Conservation (phyloP, 1,140 invertebrate species). For the Brachionus asplanchnoidis region DNA sequence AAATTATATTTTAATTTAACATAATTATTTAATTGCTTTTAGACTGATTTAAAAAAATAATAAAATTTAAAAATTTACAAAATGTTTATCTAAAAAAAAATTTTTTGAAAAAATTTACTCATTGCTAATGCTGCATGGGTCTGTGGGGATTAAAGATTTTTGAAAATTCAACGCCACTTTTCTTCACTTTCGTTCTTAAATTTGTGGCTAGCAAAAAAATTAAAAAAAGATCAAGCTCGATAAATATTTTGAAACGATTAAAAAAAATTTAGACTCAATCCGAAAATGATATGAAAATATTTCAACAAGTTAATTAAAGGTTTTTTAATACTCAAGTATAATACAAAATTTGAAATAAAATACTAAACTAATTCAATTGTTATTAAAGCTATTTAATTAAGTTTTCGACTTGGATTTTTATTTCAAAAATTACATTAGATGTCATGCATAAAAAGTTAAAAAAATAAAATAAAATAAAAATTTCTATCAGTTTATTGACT, state of each 20-base stretch:
- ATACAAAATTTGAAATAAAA: neutral
- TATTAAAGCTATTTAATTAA: neutral
- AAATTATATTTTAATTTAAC: too few relatives aligned
- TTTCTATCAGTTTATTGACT: neutral
- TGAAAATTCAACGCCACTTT: too few relatives aligned
- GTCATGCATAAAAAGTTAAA: neutral
- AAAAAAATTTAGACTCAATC: neutral
- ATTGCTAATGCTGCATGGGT: neutral
- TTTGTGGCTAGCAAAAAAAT: neutral
- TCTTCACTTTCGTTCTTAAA: too few relatives aligned
- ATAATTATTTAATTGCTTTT: too few relatives aligned
- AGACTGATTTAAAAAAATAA: too few relatives aligned
- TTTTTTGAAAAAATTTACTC: neutral
- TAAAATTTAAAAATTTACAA: too few relatives aligned
- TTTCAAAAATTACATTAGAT: neutral
- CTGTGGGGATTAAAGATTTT: too few relatives aligned
- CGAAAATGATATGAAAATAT: neutral
- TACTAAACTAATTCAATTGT: neutral
- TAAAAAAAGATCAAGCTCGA: neutral
- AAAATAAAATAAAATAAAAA: neutral
- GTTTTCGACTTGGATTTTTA: neutral
- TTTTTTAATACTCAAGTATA: neutral
- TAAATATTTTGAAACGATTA: neutral
- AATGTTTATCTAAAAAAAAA: neutral
- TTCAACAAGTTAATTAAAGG: neutral